phyloP scores from a whole-genome alignment of 2,888 invertebrate species.

The Plagodis dolabraria region DNA sequence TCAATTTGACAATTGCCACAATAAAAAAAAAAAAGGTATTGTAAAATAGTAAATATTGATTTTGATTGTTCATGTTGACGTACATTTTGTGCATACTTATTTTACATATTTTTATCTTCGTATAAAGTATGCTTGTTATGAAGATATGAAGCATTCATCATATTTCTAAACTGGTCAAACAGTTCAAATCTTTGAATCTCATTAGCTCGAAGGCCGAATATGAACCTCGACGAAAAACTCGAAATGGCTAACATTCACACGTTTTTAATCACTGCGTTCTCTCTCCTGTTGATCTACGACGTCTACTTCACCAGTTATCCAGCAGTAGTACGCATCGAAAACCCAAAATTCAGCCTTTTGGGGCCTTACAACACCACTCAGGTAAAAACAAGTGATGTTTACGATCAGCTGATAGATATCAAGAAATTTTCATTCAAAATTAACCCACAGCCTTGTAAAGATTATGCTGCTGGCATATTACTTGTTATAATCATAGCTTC shows the following conservation, averaged over 20 bases:
- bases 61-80: no score
- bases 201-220: slow-evolving; percentile 40
- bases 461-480: slow-evolving; percentile 70
- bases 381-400: slow-evolving; percentile 48
- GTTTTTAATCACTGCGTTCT: slow-evolving; percentile 44
- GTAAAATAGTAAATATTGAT: no score
- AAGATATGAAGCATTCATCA: no score
- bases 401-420: slow-evolving; percentile 81
- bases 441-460: slow-evolving; percentile 83
- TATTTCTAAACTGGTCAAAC: no score
- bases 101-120: no score
- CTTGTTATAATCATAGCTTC: slow-evolving; percentile 88
- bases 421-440: slow-evolving; percentile 86
- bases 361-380: slow-evolving; percentile 53
- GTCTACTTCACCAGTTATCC: slow-evolving; percentile 40
- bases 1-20: no score
- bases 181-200: no score
- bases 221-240: slow-evolving; percentile 40
- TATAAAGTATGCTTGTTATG: no score
- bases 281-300: slow-evolving; percentile 48
- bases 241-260: slow-evolving; percentile 54
- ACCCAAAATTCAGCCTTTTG: slow-evolving; percentile 57
- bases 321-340: slow-evolving; percentile 40
- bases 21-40: no score
- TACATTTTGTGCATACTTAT: no score